Base-by-base conservation (phyloP, 2,113 vertebrate species). In the Phocoena phocoena region DNA sequence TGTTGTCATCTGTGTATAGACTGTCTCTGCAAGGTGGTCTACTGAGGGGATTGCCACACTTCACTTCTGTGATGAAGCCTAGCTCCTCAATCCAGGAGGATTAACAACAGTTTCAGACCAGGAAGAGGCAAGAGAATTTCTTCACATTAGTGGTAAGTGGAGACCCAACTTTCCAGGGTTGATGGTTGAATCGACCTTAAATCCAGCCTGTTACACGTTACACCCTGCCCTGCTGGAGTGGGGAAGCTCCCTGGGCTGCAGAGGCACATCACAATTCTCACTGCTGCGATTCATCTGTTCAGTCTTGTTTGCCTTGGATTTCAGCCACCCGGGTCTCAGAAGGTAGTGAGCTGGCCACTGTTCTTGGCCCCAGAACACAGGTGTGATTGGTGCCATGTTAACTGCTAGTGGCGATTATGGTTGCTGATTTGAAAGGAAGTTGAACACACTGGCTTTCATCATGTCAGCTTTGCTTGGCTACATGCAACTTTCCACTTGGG, bases 301-400 rank as follows among this genome's bases (percentile, higher is more conserved):
- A 33, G 90, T 73, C 90, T 90, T 97, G 96, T 96, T 97, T 97
- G 96, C 87, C 94, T 96, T 98, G 98, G 97, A 96, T 55, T 76
- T 33, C 68, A 95, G 98, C 98, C 97, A 97, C 84, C 20, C 0
- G 6, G 70, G 80, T 84, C 96, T 96, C 92, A 88, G 96, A 95
- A 96, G 96, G 95, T 96, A 95, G 94, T 94, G 97, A 97, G 95
- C 90, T 92, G 96, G 95, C 92, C 84, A 41, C 23, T 67, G 58
- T 88, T 88, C 96, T 95, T 98, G 97, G 97, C 96, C 68, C 62
- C 65, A 73, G 95, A 97, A 95, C 94, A 90, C 83, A 97, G 76
- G 86, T 90, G 65, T 90, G 90, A 91, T 26, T 47, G 38, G 84
- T 74, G 79, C 93, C 89, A 87, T 96, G 88, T 93, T 88, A 96